Base-by-base conservation (phyloP, 2,888 invertebrate genomes). In the Tetrapedia diversipes region DNA sequence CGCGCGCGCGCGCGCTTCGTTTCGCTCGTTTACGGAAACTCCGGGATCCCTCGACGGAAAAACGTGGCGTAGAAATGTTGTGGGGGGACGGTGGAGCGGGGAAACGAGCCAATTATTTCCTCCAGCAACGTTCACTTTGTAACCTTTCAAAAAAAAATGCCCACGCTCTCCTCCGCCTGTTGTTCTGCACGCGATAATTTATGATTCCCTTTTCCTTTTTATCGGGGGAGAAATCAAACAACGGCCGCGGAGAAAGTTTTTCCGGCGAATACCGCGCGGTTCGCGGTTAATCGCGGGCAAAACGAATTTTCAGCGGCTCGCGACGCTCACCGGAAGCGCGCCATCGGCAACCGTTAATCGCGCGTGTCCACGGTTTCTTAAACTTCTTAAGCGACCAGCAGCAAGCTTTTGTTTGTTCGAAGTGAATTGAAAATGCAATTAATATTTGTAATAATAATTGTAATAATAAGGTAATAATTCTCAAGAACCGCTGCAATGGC, bases 161-260 rank as follows among this genome's bases (percentile, higher is more conserved):
- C n/a, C n/a, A n/a, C n/a, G n/a, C n/a, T 32, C 4, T 8, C 32
- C 32, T 3, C 4, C 32, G 0, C 4, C 4, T 32, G 6, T 32
- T 32, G 16, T 22, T 10, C 6, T 22, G 7, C 29, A 7, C 57
- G 29, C 47, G 57, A 16, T 56, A 66, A 57, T 47, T 66, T 57
- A 57, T 45, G 19, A 22, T 16, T 39, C 47, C 47, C 22, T 57
- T 66, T 66, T 34, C 27, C 37, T 66, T 66, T 49, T 49, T 57
- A 57, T 39, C 61, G 49, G n/a, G 29, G 57, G 66, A 19, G 57
- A 47, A 61, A 47, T 39, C 56, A 29, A 27, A 43, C n/a, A n/a
- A n/a, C n/a, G n/a, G n/a, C n/a, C n/a, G n/a, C n/a, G n/a, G 57
- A 43, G 41, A 54, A 65, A 65, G 53, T 53, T 32, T 54, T 29